These are phyloP conservation scores for Benthochromis sp. DNA, from an alignment of 2,113 vertebrate genomes.

Conservation along the genomic window DNA sequence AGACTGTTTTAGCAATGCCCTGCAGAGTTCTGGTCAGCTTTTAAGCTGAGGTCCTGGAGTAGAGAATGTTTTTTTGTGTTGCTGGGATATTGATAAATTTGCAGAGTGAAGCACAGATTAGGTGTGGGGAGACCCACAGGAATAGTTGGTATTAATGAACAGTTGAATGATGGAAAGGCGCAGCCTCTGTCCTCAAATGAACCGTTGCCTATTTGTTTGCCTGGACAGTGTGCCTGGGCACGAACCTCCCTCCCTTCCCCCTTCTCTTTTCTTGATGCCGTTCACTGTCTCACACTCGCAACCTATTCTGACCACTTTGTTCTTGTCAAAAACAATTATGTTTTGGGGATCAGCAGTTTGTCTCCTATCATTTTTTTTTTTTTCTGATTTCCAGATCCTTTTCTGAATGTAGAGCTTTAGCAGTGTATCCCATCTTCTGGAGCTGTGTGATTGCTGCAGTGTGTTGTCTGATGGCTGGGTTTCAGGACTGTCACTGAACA, in stretches of 20 bases:
- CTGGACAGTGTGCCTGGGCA: conserved; percentile 3
- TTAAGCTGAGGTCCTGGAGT: background rate
- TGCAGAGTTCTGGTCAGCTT: background rate
- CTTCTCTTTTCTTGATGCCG: background rate
- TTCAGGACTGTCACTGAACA: conserved; percentile 43
- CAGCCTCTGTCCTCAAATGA: conserved; percentile 53
- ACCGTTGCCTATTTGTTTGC: conserved; percentile 30
- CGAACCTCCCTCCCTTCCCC: background rate
- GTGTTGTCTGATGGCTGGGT: conserved; percentile 43
- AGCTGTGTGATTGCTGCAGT: conserved; percentile 33
- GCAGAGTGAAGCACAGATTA: conserved; percentile 16
- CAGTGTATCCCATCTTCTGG: conserved; percentile 11
- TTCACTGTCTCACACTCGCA: background rate
- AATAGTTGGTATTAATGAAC: conserved; percentile 51
- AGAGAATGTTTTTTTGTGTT: conserved; percentile 2
- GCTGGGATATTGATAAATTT: conserved; percentile 43
- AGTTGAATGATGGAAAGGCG: conserved; percentile 39
- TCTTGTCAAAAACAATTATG: conserved; percentile 6
- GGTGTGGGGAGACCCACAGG: conserved; percentile 20
- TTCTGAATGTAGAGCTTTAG: conserved; percentile 22
- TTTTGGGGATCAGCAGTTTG: conserved; percentile 1
- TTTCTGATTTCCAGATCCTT: conserved; percentile 15
- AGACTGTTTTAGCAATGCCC: background rate
- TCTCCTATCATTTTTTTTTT: background rate
- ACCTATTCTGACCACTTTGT: conserved; percentile 18